A percentile compares a stretch with the other conserved stretches of the same genome.
These are phyloP conservation scores for Calameuta filiformis DNA, from an alignment of 2,888 invertebrate genomes.

Conservation along the genomic window DNA sequence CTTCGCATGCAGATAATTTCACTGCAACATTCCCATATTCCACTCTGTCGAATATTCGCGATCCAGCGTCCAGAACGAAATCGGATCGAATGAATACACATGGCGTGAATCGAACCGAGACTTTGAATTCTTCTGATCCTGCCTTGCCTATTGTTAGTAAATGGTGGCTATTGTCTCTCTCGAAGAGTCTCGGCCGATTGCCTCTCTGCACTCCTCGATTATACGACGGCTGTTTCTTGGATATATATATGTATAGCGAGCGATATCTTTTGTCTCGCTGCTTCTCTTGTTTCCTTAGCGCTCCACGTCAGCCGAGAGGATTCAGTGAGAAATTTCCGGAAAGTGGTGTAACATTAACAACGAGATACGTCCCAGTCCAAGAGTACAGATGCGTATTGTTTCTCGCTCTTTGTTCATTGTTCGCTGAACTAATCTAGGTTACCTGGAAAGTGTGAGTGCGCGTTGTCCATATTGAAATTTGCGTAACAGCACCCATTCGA, in stretches of 20 bases:
- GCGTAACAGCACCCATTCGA: not conserved
- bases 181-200: constrained; percentile 5
- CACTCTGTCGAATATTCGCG: not conserved
- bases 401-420: not conserved
- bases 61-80: constrained; percentile 7
- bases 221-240: not conserved
- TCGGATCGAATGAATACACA: constrained; percentile 38
- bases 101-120: constrained; percentile 40
- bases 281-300: not conserved
- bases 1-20: not conserved
- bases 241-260: not conserved
- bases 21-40: not conserved
- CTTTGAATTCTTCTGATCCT: constrained; percentile 19
- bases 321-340: not conserved
- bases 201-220: not conserved
- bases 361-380: not conserved
- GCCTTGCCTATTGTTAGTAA: constrained; percentile 24
- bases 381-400: not conserved
- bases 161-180: not conserved
- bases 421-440: not conserved
- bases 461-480: not conserved
- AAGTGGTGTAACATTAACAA: not conserved
- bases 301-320: not conserved
- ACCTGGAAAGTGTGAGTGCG: not conserved
- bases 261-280: not conserved